Evolutionary conservation across 2,888 invertebrate species (phyloP).

Genomic region (Synanthedon vespiformis): DNA sequence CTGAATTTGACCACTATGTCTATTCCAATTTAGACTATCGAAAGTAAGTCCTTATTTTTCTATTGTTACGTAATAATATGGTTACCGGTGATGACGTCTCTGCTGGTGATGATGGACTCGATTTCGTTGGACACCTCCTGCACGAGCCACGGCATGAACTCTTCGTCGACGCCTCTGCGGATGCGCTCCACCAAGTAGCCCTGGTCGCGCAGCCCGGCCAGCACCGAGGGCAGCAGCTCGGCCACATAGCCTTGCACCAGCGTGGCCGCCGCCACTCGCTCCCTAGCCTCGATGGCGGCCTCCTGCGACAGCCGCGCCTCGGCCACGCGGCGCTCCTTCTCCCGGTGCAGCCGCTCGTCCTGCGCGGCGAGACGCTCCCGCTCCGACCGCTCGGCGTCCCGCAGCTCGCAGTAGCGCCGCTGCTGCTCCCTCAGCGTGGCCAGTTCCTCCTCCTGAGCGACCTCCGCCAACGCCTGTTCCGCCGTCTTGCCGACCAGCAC

Average conservation of each 20-base stretch:
- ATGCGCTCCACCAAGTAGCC: conserved; percentile 76
- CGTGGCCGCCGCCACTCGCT: conserved; percentile 84
- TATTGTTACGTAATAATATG: conserved; percentile 8
- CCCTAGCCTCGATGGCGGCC: conserved; percentile 80
- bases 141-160: conserved; percentile 90
- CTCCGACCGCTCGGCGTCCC: conserved; percentile 87
- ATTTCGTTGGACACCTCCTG: conserved; percentile 84
- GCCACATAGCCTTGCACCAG: conserved; percentile 89
- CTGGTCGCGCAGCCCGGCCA: conserved; percentile 82
- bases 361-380: conserved; percentile 83
- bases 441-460: conserved; percentile 93
- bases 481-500: conserved; percentile 89
- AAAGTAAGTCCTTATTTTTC: not conserved
- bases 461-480: conserved; percentile 90
- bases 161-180: conserved; percentile 77
- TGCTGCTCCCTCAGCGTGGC: conserved; percentile 84
- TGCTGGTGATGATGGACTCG: conserved; percentile 82
- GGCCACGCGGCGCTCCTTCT: conserved; percentile 79
- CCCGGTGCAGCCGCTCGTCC: conserved; percentile 75
- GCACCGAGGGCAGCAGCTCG: conserved; percentile 85
- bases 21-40: not conserved
- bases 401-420: conserved; percentile 72
- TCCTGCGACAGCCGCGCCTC: conserved; percentile 76
- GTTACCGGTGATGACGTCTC: conserved; percentile 81
- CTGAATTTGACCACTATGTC: too few species aligned